Percentiles rank a stretch among this genome's conserved stretches.
Conservation (phyloP, 2,888 invertebrate species). For the Xestia xanthographa region DNA sequence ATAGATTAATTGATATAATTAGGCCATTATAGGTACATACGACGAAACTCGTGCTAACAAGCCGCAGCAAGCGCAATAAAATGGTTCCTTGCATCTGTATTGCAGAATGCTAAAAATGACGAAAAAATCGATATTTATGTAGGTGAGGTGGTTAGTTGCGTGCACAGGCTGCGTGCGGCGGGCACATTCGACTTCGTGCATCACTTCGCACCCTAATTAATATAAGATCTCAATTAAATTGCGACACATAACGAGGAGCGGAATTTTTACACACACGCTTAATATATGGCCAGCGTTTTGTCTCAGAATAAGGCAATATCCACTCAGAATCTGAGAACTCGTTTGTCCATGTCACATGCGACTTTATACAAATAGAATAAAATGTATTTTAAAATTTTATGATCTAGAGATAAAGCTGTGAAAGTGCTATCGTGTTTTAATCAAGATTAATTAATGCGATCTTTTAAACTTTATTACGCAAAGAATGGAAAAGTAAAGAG, state of each 20-base stretch:
- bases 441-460: constrained; percentile 70
- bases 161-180: constrained; percentile 88
- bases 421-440: constrained; percentile 74
- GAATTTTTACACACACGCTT: constrained; percentile 85
- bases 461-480: constrained; percentile 54
- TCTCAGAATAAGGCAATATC: constrained; percentile 84
- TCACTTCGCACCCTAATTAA: constrained; percentile 89
- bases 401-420: constrained; percentile 72
- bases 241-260: constrained; percentile 88
- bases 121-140: constrained; percentile 71
- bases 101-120: constrained; percentile 68
- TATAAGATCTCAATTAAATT: constrained; percentile 91
- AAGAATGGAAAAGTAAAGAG: constrained; percentile 60
- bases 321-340: constrained; percentile 81
- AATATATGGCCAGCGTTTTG: constrained; percentile 82
- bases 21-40: constrained; percentile 60
- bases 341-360: constrained; percentile 80
- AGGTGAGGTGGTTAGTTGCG: constrained; percentile 80
- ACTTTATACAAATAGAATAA: constrained; percentile 75
- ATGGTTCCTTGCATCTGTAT: constrained; percentile 55
- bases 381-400: constrained; percentile 77
- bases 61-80: constrained; percentile 57
- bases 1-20: constrained; percentile 66
- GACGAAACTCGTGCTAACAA: constrained; percentile 66
- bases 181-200: constrained; percentile 85